Conservation (phyloP, 1,140 invertebrate species). For the Solen grandis region DNA sequence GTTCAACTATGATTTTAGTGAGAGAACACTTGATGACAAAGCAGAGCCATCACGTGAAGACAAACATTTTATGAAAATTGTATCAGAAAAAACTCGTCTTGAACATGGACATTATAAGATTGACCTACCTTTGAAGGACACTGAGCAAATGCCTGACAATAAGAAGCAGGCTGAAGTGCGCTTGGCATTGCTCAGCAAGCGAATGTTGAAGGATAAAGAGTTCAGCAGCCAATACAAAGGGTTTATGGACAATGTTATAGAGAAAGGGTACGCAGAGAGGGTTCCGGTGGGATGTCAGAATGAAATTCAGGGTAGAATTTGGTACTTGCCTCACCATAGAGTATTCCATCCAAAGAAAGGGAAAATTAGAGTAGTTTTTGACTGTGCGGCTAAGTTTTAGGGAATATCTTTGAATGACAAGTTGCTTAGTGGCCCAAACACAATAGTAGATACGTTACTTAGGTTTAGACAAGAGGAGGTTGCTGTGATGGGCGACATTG, state of each 20-base stretch:
- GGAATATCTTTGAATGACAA: slow-evolving; percentile 6
- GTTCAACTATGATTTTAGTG: not conserved
- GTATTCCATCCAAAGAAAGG: slow-evolving; percentile 50
- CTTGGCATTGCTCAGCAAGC: not conserved
- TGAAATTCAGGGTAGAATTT: not conserved
- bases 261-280: slow-evolving; percentile 15
- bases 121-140: slow-evolving; percentile 21
- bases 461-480: slow-evolving; percentile 5
- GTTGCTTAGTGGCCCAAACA: not conserved
- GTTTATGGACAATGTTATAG: slow-evolving; percentile 44
- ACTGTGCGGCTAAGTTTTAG: slow-evolving; percentile 5
- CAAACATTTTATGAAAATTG: slow-evolving; percentile 26
- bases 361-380: slow-evolving; percentile 44
- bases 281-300: not conserved
- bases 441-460: slow-evolving; percentile 5
- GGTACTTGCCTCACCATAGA: slow-evolving; percentile 48
- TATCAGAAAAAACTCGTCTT: not conserved
- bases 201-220: slow-evolving; percentile 4
- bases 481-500: not conserved
- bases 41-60: slow-evolving; percentile 31
- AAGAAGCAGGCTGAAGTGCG: not conserved
- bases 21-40: not conserved
- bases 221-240: slow-evolving; percentile 4
- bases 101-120: slow-evolving; percentile 5
- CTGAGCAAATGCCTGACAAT: slow-evolving; percentile 14